Evolutionary conservation across 2,888 invertebrate species (phyloP).

Genomic region (Cacoxenus indagator): DNA sequence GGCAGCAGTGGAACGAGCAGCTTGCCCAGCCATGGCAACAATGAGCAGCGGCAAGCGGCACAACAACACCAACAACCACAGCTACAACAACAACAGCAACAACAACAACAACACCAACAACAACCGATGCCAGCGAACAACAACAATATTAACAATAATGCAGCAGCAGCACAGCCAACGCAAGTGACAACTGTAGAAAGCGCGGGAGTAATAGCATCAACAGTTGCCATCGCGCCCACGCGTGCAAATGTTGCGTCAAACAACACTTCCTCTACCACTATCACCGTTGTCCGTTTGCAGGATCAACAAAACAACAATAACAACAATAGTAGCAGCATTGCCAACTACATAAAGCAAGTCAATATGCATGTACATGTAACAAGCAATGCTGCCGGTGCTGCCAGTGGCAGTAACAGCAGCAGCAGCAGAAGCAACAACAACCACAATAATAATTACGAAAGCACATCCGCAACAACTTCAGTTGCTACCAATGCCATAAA

Average conservation of each 20-base stretch:
- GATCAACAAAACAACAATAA: conserved; percentile 50
- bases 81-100: conserved; percentile 33
- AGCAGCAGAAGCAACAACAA: conserved; percentile 22
- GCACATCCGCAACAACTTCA: conserved; percentile 43
- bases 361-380: conserved; percentile 50
- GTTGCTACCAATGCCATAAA: conserved; percentile 30
- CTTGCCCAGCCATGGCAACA: conserved; percentile 36
- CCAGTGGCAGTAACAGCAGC: conserved; percentile 24
- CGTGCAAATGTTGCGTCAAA: no score
- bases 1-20: conserved; percentile 35
- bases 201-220: conserved; percentile 23
- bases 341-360: conserved; percentile 50
- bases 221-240: conserved; percentile 10
- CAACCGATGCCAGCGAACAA: conserved; percentile 8
- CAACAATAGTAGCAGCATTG: conserved; percentile 44
- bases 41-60: conserved; percentile 45
- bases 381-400: conserved; percentile 38
- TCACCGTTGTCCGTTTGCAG: conserved; percentile 40
- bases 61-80: conserved; percentile 32
- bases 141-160: conserved; percentile 26
- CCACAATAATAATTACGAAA: conserved; percentile 37
- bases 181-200: conserved; percentile 40
- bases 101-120: conserved; percentile 35
- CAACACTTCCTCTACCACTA: conserved; percentile 22
- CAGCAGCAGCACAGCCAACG: conserved; percentile 46